Base-by-base conservation (phyloP, 2,797 vertebrate species). In the Tympanoctomys barrerae region DNA sequence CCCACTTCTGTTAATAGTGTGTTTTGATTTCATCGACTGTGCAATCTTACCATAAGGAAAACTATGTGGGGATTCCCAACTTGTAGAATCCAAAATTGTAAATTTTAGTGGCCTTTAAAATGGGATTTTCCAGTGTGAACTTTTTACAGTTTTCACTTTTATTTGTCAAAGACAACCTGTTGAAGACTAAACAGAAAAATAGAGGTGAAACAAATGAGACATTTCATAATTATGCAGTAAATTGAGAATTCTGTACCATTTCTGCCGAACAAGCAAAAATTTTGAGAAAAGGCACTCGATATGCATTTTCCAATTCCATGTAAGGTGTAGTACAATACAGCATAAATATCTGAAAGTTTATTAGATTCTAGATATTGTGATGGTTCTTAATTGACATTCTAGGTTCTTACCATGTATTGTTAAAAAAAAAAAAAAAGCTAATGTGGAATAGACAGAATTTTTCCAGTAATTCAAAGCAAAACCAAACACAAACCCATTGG, bases 41-140 rank as follows among this genome's bases (percentile, higher is more conserved):
- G 6, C 80, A 31, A 39, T 91, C 33, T 88, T 49, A 79, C 31
- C n/a, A 78, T n/a, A 83, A 68, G 64, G 57, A 91, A 91, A 90
- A 18, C 54, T 83, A 19, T 24, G 59, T 87, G 75, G 94, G 80
- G 28, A 81, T 90, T 92, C 33, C 92, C 71, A 91, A 61, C 77
- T 90, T 84, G 46, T 61, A 73, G 80, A 94, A 90, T 84, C 49
- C 59, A 80, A 84, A 68, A 36, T 46, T 59, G 16, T 28, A 81
- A 80, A 87, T 13, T 52, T 71, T 26, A 87, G 62, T 91, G 59
- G 46, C 79, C 28, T 88, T 89, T 24, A 70, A 36, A 93, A 91
- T 57, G 86, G 26, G 90, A 71, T 61, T 97, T 97, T 87, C 87
- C 59, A 62, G 18, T 46, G 42, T 95, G 82, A 57, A 49, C 46